A percentile compares a stretch with the other conserved stretches of the same genome.
These are phyloP conservation scores for Fistularia tabacaria DNA, from an alignment of 2,797 vertebrate species.

Conservation along the genomic window DNA sequence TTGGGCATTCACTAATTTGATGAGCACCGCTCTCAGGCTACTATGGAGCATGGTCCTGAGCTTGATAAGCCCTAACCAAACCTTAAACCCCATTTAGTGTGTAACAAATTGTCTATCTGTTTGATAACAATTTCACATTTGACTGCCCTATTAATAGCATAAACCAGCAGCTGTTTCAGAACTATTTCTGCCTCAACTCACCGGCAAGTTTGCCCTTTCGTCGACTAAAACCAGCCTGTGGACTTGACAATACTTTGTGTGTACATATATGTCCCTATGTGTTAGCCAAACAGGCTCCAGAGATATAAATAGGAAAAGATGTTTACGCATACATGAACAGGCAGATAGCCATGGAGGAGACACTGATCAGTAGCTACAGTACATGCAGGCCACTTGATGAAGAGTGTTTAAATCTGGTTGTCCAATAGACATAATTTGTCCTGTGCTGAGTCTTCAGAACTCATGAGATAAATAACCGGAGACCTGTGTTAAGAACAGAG, in stretches of 20 bases:
- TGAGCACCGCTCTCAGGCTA: slow-evolving; percentile 5
- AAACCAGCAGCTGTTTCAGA: slow-evolving; percentile 46
- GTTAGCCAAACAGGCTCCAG: too few species aligned
- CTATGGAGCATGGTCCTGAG: slow-evolving; percentile 16
- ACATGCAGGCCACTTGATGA: too few species aligned
- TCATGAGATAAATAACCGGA: slow-evolving; percentile 4
- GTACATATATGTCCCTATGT: too few species aligned
- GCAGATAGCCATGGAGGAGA: too few species aligned
- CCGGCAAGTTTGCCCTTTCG: slow-evolving; percentile 21
- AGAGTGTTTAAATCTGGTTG: too few species aligned
- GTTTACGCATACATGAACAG: not conserved
- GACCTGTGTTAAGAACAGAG: too few species aligned
- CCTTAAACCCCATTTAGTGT: slow-evolving; percentile 24
- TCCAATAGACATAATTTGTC: not conserved
- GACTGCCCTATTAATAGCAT: slow-evolving; percentile 6
- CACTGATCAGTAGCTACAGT: too few species aligned
- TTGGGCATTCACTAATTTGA: slow-evolving; percentile 23
- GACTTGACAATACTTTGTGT: not conserved
- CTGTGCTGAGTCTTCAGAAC: slow-evolving; percentile 20
- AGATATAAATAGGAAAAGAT: too few species aligned
- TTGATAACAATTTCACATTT: slow-evolving; percentile 21
- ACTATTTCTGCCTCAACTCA: slow-evolving; percentile 51
- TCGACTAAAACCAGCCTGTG: slow-evolving; percentile 28
- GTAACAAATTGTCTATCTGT: not conserved
- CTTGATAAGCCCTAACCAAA: slow-evolving; percentile 42